Evolutionary conservation across 2,888 invertebrate genomes (phyloP), one percentile per base, ranked within the genome.

Genomic region (Acholoe squamosa): DNA sequence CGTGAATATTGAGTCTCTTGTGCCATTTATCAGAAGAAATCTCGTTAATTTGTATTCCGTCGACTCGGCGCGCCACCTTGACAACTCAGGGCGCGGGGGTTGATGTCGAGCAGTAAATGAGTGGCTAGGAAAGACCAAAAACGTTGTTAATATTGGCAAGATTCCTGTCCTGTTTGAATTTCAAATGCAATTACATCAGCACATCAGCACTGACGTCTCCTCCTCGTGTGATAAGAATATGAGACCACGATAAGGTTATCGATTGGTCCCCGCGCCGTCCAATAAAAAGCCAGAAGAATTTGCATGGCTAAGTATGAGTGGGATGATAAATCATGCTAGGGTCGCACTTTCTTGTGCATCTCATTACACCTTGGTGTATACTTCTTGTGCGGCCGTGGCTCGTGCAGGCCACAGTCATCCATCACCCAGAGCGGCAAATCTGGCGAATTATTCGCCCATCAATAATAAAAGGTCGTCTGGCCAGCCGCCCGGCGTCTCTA

Each of bases 291-390:
- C 34, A 71, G 84, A 84, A 84, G 84, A 84, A 51, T 84, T 51
- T 84, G 84, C 84, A 84, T 84, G 43, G 84, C 84, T 84, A 84
- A 84, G 84, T 84, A 84, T 84, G 84, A 84, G 33, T 22, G 33
- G 33, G 33, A 84, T 84, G 84, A 84, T 84, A 84, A 33, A 84
- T 84, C 84, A 84, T 84, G 33, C 25, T 14, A 51, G 84, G 84
- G 84, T 84, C 84, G 84, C n/a, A 22, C 43, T 84, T 84, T 84
- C 84, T 84, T 84, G 84, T 51, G 84, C 84, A 84, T 84, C 43
- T 84, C 84, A 84, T 84, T 84, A 84, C 28, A 43, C 71, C 31
- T 28, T 25, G 28, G 14, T 14, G 71, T 71, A 43, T 84, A 84
- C 84, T 84, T 84, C 84, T 84, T 84, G 84, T 84, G 84, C 25